phyloP scores from a whole-genome alignment of 2,113 vertebrate genomes.

The Bothrops jararaca region DNA sequence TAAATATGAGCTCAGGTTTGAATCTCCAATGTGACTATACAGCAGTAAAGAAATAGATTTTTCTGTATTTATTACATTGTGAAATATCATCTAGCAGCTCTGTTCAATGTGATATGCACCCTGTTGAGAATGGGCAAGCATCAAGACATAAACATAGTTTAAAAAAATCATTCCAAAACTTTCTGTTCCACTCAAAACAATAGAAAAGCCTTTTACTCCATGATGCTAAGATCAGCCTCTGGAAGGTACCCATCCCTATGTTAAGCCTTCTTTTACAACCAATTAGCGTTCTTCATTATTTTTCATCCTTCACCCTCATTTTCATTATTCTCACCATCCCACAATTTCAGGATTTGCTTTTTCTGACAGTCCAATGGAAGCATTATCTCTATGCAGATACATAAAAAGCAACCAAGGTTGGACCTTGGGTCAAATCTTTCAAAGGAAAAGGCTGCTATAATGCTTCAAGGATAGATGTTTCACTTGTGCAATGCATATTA shows the following conservation, averaged over 20 bases:
- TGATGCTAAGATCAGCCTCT: not conserved
- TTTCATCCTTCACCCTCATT: not conserved
- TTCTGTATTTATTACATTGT: not conserved
- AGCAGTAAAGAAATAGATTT: not conserved
- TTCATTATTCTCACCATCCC: not conserved
- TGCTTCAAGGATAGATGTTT: not conserved
- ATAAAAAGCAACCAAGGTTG: not conserved
- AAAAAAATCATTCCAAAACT: not conserved
- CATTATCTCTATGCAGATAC: not conserved
- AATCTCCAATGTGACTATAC: not conserved
- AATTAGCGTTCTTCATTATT: not conserved
- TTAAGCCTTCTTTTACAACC: not conserved
- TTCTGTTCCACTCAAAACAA: not conserved
- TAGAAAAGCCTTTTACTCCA: not conserved
- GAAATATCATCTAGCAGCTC: not conserved
- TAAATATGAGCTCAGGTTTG: not conserved
- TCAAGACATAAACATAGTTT: not conserved
- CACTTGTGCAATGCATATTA: not conserved
- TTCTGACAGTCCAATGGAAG: not conserved
- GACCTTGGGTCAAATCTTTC: not conserved
- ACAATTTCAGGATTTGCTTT: not conserved
- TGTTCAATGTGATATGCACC: not conserved
- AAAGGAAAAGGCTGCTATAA: not conserved
- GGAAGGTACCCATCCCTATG: too few species aligned
- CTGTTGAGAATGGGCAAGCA: not conserved